Evolutionary conservation across 1,140 invertebrate genomes (phyloP).

Genomic region (Scaptomyza hsui): DNA sequence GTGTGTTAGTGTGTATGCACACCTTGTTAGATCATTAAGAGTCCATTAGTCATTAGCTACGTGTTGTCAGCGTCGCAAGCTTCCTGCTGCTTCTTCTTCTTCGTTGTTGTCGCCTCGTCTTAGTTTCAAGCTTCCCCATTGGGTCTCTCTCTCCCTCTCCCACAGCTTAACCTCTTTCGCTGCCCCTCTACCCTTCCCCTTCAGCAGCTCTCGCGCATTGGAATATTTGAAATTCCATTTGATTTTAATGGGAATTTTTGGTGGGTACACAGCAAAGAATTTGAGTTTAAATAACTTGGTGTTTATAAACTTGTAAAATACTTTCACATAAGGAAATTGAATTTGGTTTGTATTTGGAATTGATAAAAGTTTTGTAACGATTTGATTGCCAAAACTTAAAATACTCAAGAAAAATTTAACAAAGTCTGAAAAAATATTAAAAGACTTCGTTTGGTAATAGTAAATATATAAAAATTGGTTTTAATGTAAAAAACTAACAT

Average conservation of each 20-base stretch:
- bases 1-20: slow-evolving; percentile 30
- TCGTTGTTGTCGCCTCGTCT: slow-evolving; percentile 31
- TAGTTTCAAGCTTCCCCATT: slow-evolving; percentile 24
- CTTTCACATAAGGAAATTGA: background rate
- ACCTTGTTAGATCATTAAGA: slow-evolving; percentile 81
- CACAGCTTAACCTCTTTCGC: background rate
- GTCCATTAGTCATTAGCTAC: slow-evolving; percentile 79
- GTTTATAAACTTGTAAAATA: background rate
- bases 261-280: slow-evolving; percentile 25
- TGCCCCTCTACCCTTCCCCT: background rate
- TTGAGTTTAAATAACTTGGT: background rate
- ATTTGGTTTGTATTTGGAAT: too few relatives aligned
- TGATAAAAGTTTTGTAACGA: too few relatives aligned
- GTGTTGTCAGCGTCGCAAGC: slow-evolving; percentile 43
- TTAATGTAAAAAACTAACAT: too few relatives aligned
- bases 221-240: slow-evolving; percentile 67
- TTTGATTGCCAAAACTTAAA: too few relatives aligned
- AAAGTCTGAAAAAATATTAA: too few relatives aligned
- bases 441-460: too few relatives aligned
- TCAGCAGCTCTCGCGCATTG: slow-evolving; percentile 1
- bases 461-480: too few relatives aligned
- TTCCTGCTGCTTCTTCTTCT: slow-evolving; percentile 31
- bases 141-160: background rate
- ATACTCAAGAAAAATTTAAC: too few relatives aligned
- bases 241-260: slow-evolving; percentile 77